Conservation (phyloP, 2,888 invertebrate species). For the Cheilosia urbana region DNA sequence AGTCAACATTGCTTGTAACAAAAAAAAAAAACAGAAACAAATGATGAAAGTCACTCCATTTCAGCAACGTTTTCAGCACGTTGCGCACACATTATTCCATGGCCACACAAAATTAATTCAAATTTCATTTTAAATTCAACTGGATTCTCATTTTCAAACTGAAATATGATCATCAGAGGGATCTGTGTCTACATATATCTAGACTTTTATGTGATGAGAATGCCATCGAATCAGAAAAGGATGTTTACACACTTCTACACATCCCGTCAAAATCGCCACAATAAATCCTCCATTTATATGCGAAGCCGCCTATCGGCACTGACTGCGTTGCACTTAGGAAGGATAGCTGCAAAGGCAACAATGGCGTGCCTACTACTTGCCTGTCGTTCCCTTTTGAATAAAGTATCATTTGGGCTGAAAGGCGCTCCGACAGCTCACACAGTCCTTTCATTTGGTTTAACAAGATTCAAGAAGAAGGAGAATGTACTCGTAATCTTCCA, state of each 20-base stretch:
- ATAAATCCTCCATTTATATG: constrained; percentile 69
- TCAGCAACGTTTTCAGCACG: constrained; percentile 32
- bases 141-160: constrained; percentile 12
- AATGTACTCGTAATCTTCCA: background rate
- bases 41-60: background rate
- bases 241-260: background rate
- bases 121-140: constrained; percentile 55
- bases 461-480: background rate
- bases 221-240: background rate
- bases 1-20: background rate
- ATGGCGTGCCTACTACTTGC: no score
- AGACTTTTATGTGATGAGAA: background rate
- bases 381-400: background rate
- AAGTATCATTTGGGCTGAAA: background rate
- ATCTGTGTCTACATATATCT: background rate
- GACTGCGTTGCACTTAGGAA: background rate
- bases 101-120: constrained; percentile 4
- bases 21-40: background rate
- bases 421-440: background rate
- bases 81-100: constrained; percentile 6
- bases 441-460: background rate
- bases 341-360: no score
- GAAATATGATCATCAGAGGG: constrained; percentile 17
- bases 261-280: constrained; percentile 14
- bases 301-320: constrained; percentile 35